These are phyloP conservation scores for Protomyctophum bolini DNA, from an alignment of 2,113 vertebrate species.

Conservation along the genomic window DNA sequence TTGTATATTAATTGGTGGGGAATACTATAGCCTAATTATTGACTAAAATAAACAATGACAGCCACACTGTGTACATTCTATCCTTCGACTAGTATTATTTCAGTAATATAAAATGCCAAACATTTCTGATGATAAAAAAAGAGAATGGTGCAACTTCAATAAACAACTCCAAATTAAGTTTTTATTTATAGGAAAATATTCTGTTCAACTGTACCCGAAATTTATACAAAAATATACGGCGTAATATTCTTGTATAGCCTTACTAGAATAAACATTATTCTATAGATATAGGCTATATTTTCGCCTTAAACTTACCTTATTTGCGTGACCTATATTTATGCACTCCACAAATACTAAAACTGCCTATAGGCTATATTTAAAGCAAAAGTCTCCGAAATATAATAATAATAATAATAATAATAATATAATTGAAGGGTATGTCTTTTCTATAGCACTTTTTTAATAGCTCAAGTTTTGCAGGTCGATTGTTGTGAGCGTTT, in stretches of 20 bases:
- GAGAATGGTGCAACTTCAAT: conserved; percentile 68
- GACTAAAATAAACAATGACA: too few species aligned
- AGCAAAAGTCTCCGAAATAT: background rate
- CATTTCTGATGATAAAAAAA: background rate
- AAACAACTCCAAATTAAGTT: conserved; percentile 78
- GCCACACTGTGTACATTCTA: too few species aligned
- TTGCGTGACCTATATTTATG: conserved; percentile 70
- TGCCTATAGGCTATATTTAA: conserved; percentile 46
- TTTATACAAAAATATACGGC: conserved; percentile 94
- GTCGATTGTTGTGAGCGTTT: conserved; percentile 95
- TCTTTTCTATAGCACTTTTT: conserved; percentile 46
- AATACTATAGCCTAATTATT: too few species aligned
- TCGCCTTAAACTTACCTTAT: conserved; percentile 81
- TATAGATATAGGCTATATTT: conserved; percentile 51
- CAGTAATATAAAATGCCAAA: too few species aligned
- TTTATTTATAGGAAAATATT: conserved; percentile 95
- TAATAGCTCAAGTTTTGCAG: conserved; percentile 93
- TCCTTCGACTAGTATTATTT: too few species aligned
- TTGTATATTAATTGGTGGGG: too few species aligned
- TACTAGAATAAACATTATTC: conserved; percentile 74
- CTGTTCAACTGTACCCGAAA: conserved; percentile 80
- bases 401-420: background rate
- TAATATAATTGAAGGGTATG: background rate
- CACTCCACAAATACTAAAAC: conserved; percentile 60
- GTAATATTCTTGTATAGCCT: conserved; percentile 63